phyloP scores from a whole-genome alignment of 2,797 vertebrate genomes.

The Chelonia mydas region DNA sequence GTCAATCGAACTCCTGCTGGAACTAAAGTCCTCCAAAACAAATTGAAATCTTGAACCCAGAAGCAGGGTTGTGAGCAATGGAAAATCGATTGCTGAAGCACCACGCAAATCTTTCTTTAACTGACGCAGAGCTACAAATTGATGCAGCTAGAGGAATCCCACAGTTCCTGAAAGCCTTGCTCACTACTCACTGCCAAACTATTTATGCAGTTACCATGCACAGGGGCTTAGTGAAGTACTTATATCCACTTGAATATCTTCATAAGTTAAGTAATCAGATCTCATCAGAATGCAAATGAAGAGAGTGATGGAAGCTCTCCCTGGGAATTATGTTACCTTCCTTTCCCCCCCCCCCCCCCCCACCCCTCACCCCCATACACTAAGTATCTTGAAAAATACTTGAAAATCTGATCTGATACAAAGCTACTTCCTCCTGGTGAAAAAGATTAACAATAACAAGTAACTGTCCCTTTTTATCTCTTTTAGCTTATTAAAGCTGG shows the following conservation, averaged over 20 bases:
- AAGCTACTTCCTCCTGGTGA: constrained; percentile 2
- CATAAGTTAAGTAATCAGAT: constrained; percentile 45
- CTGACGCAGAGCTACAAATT: accelerated
- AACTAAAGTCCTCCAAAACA: neutral
- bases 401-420: constrained; percentile 22
- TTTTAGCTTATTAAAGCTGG: constrained; percentile 39
- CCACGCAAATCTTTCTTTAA: neutral
- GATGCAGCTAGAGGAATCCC: constrained; percentile 10
- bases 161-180: neutral
- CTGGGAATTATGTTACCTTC: constrained; percentile 10
- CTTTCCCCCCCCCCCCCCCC: neutral
- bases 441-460: constrained; percentile 52
- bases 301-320: neutral
- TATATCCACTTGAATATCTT: constrained; percentile 44
- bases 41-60: neutral
- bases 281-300: constrained; percentile 63
- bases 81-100: neutral
- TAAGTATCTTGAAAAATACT: constrained; percentile 43
- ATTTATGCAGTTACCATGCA: constrained; percentile 5
- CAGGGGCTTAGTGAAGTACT: constrained; percentile 15
- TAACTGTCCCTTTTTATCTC: constrained; percentile 25
- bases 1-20: neutral
- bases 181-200: constrained; percentile 1
- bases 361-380: neutral
- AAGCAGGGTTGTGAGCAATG: neutral